Base-by-base conservation (phyloP, 2,113 vertebrate species). In the Callithrix jacchus region DNA sequence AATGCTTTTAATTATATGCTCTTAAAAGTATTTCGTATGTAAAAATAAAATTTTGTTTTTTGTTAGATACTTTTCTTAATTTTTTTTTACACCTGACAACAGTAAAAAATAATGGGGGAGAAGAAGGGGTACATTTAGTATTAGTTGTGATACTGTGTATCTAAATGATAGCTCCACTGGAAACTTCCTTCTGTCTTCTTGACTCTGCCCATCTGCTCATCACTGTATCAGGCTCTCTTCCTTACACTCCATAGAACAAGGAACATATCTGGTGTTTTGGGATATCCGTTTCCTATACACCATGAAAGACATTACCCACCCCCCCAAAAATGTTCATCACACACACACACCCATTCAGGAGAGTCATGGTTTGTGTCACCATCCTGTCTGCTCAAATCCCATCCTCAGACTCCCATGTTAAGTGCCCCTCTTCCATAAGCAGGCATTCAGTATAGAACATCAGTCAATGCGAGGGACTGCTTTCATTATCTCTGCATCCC, bases 41-140 rank as follows among this genome's bases (percentile, higher is more conserved):
- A 87, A 84, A 94, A 94, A 84, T 83, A 54, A 56, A 74, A 90
- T 91, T 71, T 93, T 80, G 45, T 58, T 79, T 87, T 87, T 84
- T 58, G 49, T 91, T 30, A 47, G n/a, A 90, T 73, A 54, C 20
- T 89, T 86, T 87, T 82, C 40, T 76, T 49, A 18, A 27, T 66
- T 17, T 49, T 66, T 81, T 54, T 56, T 23, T 64, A 77, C 23
- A 68, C 4, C 52, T 49, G 76, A 37, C 25, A 87, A 30, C 45
- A 35, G 30, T 92, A 35, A 56, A 79, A 79, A n/a, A 37, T n/a
- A 73, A 52, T 47, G 54, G 17, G 7, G 8, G 47, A 88, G 40
- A 70, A 17, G 25, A 45, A 7, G 7, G 25, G 21, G 71, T 11
- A 49, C 20, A 21, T 40, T 73, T 32, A 30, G 8, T 54, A 17